Base-by-base conservation (phyloP, 2,888 invertebrate species). In the Agonopterix heracliana region DNA sequence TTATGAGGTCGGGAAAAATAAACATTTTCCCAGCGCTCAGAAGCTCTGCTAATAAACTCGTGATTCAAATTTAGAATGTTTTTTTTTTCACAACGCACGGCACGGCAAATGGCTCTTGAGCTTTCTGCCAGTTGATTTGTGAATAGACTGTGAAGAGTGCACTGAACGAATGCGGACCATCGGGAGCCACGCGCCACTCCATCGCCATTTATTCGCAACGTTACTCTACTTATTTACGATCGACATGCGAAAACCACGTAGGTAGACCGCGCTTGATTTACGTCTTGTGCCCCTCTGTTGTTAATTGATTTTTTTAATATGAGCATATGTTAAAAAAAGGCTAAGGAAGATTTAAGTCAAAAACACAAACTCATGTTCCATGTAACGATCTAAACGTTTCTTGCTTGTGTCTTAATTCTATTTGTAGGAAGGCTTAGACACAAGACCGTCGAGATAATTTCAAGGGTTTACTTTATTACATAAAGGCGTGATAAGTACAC, bases 71-170 rank as follows among this genome's bases (percentile, higher is more conserved):
- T 36, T 43, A 43, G 38, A 38, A 45, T 41, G 40, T 14, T 47
- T 11, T 41, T 45, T 54, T 47, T 53, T 54, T 50, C 44, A 55
- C 57, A 54, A 45, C 50, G 17, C 36, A 41, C 13, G 53, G 48
- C 12, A 45, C 34, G 52, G 47, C 58, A 61, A 58, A 67, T 61
- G 65, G 60, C 63, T 47, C 69, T 75, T 53, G 56, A 66, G 49
- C 55, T 17, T 60, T 66, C 56, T 54, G 60, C 56, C 47, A 12
- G 9, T 68, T 67, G 67, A 74, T 74, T 74, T 72, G 64, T 63
- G 65, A 69, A 71, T 64, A 58, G 61, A 40, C 58, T 57, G 63
- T 70, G 56, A 64, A 74, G 71, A 63, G 66, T 53, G 54, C 59
- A 49, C 59, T 26, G 59, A 51, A 59, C 56, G 59, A 50, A 58